These are phyloP conservation scores for Lasius platythorax DNA, from an alignment of 2,888 invertebrate species.

Conservation along the genomic window DNA sequence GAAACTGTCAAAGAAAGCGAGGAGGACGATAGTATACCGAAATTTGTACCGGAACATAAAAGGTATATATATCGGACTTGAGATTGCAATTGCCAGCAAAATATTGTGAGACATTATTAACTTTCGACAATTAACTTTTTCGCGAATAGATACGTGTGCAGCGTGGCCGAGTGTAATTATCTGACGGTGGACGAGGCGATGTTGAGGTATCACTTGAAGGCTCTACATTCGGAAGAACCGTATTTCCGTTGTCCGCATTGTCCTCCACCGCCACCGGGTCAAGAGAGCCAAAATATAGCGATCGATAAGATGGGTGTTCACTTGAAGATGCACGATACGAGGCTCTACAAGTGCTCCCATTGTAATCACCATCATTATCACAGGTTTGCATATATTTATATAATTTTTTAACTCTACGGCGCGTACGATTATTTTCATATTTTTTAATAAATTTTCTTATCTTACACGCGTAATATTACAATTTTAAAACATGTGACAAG, in stretches of 20 bases:
- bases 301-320: constrained; percentile 90
- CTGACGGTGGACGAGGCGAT: constrained; percentile 91
- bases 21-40: constrained; percentile 80
- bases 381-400: constrained; percentile 78
- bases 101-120: background rate
- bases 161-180: constrained; percentile 90
- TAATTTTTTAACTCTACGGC: background rate
- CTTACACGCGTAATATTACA: background rate
- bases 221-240: constrained; percentile 89
- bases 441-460: background rate
- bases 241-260: constrained; percentile 92
- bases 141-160: constrained; percentile 90
- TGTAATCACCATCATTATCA: constrained; percentile 90
- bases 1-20: constrained; percentile 70
- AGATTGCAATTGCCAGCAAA: background rate
- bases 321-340: constrained; percentile 91
- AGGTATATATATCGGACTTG: constrained; percentile 72
- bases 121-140: constrained; percentile 69
- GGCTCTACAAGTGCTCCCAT: constrained; percentile 91
- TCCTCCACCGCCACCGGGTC: constrained; percentile 87
- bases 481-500: constrained; percentile 58
- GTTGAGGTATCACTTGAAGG: constrained; percentile 91
- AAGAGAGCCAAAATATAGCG: constrained; percentile 86
- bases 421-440: background rate
- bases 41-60: constrained; percentile 83